These are phyloP conservation scores for Drosophila vallismaia DNA, from an alignment of 2,888 invertebrate genomes.

Conservation along the genomic window DNA sequence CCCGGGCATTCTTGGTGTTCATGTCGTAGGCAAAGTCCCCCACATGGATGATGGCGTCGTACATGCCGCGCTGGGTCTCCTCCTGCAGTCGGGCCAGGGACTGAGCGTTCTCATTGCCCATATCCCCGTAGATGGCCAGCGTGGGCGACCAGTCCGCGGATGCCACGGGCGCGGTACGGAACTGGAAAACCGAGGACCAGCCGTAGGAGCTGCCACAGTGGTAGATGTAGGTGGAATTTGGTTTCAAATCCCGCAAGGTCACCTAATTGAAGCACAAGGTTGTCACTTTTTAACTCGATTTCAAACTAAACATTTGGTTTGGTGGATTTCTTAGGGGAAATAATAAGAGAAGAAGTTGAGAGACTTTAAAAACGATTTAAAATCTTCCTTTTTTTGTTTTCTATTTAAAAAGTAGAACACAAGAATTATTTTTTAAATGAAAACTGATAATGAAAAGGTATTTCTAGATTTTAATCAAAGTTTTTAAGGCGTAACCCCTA, in stretches of 20 bases:
- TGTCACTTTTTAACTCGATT: not conserved
- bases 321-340: not conserved
- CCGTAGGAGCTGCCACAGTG: slow-evolving; percentile 91
- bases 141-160: slow-evolving; percentile 90
- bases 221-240: slow-evolving; percentile 89
- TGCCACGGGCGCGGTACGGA: slow-evolving; percentile 88
- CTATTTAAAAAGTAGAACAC: not conserved
- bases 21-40: slow-evolving; percentile 98
- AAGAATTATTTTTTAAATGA: too few species aligned
- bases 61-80: slow-evolving; percentile 91
- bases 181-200: slow-evolving; percentile 92
- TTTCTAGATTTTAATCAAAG: not conserved
- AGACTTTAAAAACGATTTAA: too few species aligned
- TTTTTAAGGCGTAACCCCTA: not conserved
- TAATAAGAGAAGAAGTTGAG: not conserved
- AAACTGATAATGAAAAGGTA: not conserved
- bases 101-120: slow-evolving; percentile 96
- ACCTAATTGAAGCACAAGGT: slow-evolving; percentile 61
- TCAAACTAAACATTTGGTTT: not conserved
- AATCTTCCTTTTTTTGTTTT: too few species aligned
- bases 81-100: slow-evolving; percentile 93
- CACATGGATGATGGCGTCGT: slow-evolving; percentile 95
- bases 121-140: slow-evolving; percentile 95
- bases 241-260: slow-evolving; percentile 86
- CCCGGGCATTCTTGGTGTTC: slow-evolving; percentile 90